Percentiles rank a stretch among this genome's conserved stretches.
phyloP scores from a whole-genome alignment of 64 coral and sea anemone species.

The Pachyseris speciosa region DNA sequence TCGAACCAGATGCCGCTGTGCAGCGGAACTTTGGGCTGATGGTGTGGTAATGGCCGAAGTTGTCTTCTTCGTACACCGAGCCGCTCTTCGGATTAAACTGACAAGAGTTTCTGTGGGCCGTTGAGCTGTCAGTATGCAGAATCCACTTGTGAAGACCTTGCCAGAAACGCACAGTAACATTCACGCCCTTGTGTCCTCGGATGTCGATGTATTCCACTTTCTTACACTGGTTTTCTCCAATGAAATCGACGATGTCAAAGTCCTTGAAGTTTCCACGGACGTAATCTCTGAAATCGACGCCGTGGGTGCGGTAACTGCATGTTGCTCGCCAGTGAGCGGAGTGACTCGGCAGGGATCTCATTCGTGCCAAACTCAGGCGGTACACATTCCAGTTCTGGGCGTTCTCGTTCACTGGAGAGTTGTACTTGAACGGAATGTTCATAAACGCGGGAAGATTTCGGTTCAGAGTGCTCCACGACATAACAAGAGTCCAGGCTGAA shows the following conservation, averaged over 20 bases:
- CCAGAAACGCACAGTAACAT: neutral
- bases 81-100: conserved; percentile 4
- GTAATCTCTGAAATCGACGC: too few species aligned
- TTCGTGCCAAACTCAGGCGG: conserved; percentile 10
- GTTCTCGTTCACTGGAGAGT: conserved; percentile 65
- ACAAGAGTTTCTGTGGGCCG: neutral
- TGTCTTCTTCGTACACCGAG: conserved; percentile 41
- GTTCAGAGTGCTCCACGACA: conserved; percentile 15
- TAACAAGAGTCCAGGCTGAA: conserved; percentile 47
- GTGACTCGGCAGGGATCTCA: neutral
- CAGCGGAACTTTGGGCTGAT: conserved; percentile 40
- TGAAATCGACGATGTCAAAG: neutral
- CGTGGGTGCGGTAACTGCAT: too few species aligned
- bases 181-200: neutral
- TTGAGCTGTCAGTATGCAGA: conserved; percentile 35
- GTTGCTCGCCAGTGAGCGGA: too few species aligned
- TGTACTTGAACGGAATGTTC: neutral
- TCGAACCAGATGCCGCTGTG: neutral
- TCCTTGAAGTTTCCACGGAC: too few species aligned
- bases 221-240: neutral
- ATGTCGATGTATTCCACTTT: conserved; percentile 51
- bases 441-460: neutral
- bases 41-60: conserved; percentile 17
- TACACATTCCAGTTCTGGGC: conserved; percentile 34
- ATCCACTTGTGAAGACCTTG: too few species aligned